Base-by-base conservation (phyloP, 1,140 invertebrate genomes). In the Drusus annulatus region DNA sequence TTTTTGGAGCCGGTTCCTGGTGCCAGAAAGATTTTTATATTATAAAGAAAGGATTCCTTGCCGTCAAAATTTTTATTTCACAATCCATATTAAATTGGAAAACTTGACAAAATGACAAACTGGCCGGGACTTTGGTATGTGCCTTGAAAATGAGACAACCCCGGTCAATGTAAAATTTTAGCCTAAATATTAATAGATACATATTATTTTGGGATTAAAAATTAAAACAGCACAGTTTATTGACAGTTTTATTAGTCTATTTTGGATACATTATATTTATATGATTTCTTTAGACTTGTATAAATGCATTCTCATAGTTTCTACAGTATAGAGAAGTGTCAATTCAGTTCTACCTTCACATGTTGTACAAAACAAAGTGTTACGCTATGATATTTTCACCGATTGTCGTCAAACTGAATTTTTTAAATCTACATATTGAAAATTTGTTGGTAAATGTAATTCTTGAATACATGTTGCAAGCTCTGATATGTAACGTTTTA, bases 161-260 rank as follows among this genome's bases (percentile, higher is more conserved):
- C n/a, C n/a, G n/a, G n/a, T n/a, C n/a, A n/a, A n/a, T n/a, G n/a
- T n/a, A n/a, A n/a, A n/a, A n/a, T n/a, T n/a, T n/a, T n/a, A n/a
- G n/a, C n/a, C n/a, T n/a, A n/a, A n/a, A n/a, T n/a, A n/a, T n/a
- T n/a, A n/a, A n/a, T n/a, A n/a, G n/a, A n/a, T n/a, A n/a, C n/a
- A n/a, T n/a, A n/a, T n/a, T n/a, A n/a, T n/a, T n/a, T n/a, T n/a
- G 10, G 36, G 2, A 45, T 45, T 13, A 0, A 45, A 45, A 45
- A 45, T 23, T 1, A 60, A 69, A 45, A 69, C 31, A 45, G 45
- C 17, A 31, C 17, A 25, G 63, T 76, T 62, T 63, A 76, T 63
- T 62, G 74, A 76, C 58, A 76, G 56, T 76, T 76, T 45, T 76
- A 76, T 63, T 76, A 71, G 50, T 71, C 68, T 52, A 4, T 25